A percentile compares a stretch with the other conserved stretches of the same genome.
These are phyloP conservation scores for Drosophila sechellia DNA, from an alignment of 1,140 invertebrate species.

Conservation along the genomic window DNA sequence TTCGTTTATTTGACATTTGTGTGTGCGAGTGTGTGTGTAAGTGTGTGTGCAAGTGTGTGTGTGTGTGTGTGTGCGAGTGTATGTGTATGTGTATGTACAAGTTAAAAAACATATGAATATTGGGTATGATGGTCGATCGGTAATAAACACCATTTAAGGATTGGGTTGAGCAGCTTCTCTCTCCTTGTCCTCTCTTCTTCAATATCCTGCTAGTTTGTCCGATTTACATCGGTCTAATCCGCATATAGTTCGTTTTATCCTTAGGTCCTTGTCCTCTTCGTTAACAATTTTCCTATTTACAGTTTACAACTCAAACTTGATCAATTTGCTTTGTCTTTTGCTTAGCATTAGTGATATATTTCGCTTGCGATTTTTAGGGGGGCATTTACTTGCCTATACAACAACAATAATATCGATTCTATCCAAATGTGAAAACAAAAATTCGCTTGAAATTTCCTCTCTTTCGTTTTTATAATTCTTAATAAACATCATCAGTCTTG, in stretches of 20 bases:
- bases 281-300: constrained; percentile 52
- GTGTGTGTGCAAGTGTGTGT: neutral
- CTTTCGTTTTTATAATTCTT: constrained; percentile 67
- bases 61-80: neutral
- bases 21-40: neutral
- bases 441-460: constrained; percentile 30
- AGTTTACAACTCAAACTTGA: constrained; percentile 45
- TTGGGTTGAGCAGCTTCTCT: constrained; percentile 31
- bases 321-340: constrained; percentile 38
- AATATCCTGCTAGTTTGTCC: constrained; percentile 23
- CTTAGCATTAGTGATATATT: constrained; percentile 76
- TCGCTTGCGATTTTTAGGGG: constrained; percentile 19
- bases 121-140: neutral
- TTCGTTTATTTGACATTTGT: neutral
- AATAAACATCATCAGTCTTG: constrained; percentile 84
- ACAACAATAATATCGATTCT: constrained; percentile 66
- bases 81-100: constrained; percentile 26
- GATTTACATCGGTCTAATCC: constrained; percentile 23
- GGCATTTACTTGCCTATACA: constrained; percentile 24
- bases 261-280: constrained; percentile 4
- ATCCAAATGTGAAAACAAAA: constrained; percentile 68
- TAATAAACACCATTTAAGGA: constrained; percentile 7
- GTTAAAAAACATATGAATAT: constrained; percentile 23
- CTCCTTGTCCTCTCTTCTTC: neutral
- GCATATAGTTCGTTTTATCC: constrained; percentile 12